Evolutionary conservation across 2,888 invertebrate genomes (phyloP), one percentile per base, ranked within the genome.

Genomic region (Silvanus unidentatus): DNA sequence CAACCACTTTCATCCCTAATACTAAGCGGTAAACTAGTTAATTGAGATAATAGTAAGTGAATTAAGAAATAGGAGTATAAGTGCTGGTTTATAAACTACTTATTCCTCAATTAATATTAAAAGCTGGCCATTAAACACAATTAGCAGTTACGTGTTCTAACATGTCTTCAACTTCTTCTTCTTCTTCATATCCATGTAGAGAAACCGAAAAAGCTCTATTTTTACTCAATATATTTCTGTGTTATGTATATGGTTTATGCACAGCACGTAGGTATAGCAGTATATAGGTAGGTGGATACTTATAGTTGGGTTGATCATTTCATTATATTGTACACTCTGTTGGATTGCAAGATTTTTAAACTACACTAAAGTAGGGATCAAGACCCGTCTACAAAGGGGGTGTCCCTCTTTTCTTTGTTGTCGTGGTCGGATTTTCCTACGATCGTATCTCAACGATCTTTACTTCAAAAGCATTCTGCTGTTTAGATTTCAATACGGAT

Each of bases 221-320:
- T n/a, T n/a, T n/a, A n/a, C n/a, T n/a, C n/a, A n/a, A n/a, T n/a
- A n/a, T n/a, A n/a, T n/a, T n/a, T n/a, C n/a, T n/a, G n/a, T n/a
- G n/a, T n/a, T n/a, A n/a, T n/a, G n/a, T n/a, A n/a, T n/a, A n/a
- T n/a, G n/a, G n/a, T n/a, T n/a, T n/a, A n/a, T n/a, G n/a, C n/a
- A n/a, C n/a, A n/a, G n/a, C n/a, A n/a, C n/a, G n/a, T n/a, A n/a
- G n/a, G n/a, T n/a, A n/a, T n/a, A n/a, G n/a, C n/a, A n/a, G n/a
- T n/a, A n/a, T n/a, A n/a, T n/a, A n/a, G n/a, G n/a, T n/a, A n/a
- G n/a, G n/a, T n/a, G n/a, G n/a, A n/a, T n/a, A n/a, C n/a, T n/a
- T n/a, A n/a, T n/a, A 64, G 63, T 62, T 64, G 64, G 60, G 60
- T 56, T 62, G 64, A 65, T 63, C 64, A 65, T 62, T 65, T 64